These are phyloP conservation scores for Psix sp. DNA, from an alignment of 1,140 invertebrate genomes.

Conservation along the genomic window DNA sequence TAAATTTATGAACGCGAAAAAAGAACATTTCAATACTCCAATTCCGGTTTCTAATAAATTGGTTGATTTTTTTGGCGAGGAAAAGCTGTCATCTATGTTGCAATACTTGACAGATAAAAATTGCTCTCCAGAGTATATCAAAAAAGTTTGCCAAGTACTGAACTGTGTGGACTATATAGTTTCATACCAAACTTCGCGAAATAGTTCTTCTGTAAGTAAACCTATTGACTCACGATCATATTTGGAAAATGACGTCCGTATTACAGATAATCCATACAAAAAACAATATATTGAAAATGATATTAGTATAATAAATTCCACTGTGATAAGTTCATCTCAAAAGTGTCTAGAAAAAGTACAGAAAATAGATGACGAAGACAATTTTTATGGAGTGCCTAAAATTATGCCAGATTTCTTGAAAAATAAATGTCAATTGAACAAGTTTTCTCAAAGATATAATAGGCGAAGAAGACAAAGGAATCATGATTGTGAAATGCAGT, in stretches of 20 bases:
- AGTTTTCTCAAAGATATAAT: too few species aligned
- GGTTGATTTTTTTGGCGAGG: slow-evolving; percentile 53
- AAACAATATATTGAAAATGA: too few species aligned
- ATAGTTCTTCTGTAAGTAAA: too few species aligned
- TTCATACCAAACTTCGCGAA: slow-evolving; percentile 24
- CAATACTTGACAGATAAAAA: slow-evolving; percentile 61
- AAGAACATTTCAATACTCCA: not conserved
- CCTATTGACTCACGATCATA: too few species aligned
- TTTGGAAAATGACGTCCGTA: too few species aligned
- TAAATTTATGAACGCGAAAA: too few species aligned
- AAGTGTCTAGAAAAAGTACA: not conserved
- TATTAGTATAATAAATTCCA: not conserved
- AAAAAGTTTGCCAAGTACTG: slow-evolving; percentile 62
- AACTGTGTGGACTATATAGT: slow-evolving; percentile 60
- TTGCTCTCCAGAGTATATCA: slow-evolving; percentile 60
- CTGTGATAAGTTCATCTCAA: too few species aligned
- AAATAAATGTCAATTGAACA: not conserved
- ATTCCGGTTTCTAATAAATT: slow-evolving; percentile 17
- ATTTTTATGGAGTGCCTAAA: not conserved
- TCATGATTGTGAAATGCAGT: too few species aligned
- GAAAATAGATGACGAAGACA: not conserved
- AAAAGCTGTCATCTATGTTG: slow-evolving; percentile 62
- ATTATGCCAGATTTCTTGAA: not conserved
- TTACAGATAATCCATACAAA: too few species aligned
- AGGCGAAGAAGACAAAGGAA: too few species aligned